Base-by-base conservation (phyloP, 2,888 invertebrate species). In the Diplazon laetatorius region DNA sequence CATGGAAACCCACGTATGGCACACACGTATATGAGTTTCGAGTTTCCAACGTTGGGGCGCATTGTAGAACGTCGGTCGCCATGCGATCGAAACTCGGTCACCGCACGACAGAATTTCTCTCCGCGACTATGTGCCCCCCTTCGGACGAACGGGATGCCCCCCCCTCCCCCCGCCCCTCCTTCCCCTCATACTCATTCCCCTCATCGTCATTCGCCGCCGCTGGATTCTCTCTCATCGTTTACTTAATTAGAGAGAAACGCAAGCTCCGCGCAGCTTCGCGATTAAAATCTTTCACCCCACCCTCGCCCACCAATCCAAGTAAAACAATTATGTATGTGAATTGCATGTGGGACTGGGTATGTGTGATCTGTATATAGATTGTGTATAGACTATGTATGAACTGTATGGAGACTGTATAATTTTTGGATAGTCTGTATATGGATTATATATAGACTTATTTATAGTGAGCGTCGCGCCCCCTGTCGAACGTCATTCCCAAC, bases 241-340 rank as follows among this genome's bases (percentile, higher is more conserved):
- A 44, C 76, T 76, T 71, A 76, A 76, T 76, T 76, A 66, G 35
- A 48, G 18, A 66, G 35, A 57, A n/a, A 25, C 59, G 50, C 37
- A 25, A 59, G 59, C 35, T 59, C n/a, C 22, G 46, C 20, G 48
- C 57, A 18, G 82, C 81, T 81, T 82, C 83, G 83, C 83, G 83
- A 83, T 83, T 80, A 81, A 82, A 81, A 78, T 74, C 74, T 60
- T 77, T 76, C 63, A 68, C 4, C 48, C 12, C 35, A 25, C 44
- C 20, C 37, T 37, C 16, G 16, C 37, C 39, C 4, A 30, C 59
- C 46, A 14, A 12, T 22, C 22, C n/a, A 70, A 60, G 37, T 57
- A 14, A 12, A 20, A 35, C n/a, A 70, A 60, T 48, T 57, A 25
- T 37, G n/a, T n/a, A n/a, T n/a, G n/a, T n/a, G n/a, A n/a, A n/a